Percentiles rank a stretch among this genome's conserved stretches.
Conservation (phyloP, 2,797 vertebrate species). For the Danio jaintianensis region DNA sequence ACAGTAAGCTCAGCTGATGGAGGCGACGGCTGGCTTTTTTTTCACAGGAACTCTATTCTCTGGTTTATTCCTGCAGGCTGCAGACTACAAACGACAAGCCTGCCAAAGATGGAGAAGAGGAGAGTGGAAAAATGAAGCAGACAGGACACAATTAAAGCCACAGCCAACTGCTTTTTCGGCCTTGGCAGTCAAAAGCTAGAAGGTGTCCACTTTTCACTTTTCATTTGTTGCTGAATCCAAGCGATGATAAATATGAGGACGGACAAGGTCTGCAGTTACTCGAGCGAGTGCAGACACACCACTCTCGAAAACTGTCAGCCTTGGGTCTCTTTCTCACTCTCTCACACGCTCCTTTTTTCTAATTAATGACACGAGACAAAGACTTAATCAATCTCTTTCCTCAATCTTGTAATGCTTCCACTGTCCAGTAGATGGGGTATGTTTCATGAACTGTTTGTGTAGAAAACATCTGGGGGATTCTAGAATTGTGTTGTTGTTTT, state of each 20-base stretch:
- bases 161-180: slow-evolving; percentile 19
- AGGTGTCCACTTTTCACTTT: slow-evolving; percentile 30
- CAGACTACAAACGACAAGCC: not conserved
- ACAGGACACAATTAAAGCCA: slow-evolving; percentile 35
- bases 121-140: slow-evolving; percentile 3
- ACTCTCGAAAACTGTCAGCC: slow-evolving; percentile 17
- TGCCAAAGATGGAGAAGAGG: slow-evolving; percentile 19
- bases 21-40: not conserved
- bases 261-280: slow-evolving; percentile 31
- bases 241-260: slow-evolving; percentile 31
- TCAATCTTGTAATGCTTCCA: not conserved
- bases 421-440: not conserved
- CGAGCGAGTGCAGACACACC: not conserved
- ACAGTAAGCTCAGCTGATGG: not conserved
- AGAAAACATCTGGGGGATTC: not conserved
- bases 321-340: not conserved
- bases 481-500: no score
- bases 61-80: slow-evolving; percentile 5
- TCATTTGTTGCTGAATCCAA: slow-evolving; percentile 40
- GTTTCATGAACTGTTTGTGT: not conserved
- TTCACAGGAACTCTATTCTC: slow-evolving; percentile 2
- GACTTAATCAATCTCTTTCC: not conserved
- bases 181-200: slow-evolving; percentile 44
- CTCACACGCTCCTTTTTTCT: not conserved
- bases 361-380: not conserved